Percentiles rank a stretch among this genome's conserved stretches.
These are phyloP conservation scores for Psylliodes chrysocephalus DNA, from an alignment of 2,888 invertebrate genomes.

Conservation along the genomic window DNA sequence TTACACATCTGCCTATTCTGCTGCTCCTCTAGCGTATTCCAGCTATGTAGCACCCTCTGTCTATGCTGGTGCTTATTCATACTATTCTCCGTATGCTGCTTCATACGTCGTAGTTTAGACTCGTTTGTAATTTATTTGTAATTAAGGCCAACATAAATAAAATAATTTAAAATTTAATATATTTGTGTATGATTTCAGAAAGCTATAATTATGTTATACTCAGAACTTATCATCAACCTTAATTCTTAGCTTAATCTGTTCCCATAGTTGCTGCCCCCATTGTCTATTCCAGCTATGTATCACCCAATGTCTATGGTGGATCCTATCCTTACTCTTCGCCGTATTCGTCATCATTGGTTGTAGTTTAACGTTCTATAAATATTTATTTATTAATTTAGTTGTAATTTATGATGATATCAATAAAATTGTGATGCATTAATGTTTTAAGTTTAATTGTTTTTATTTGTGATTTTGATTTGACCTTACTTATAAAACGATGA, in stretches of 20 bases:
- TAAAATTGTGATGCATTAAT: too few relatives aligned
- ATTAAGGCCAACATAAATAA: not conserved
- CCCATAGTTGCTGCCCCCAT: too few relatives aligned
- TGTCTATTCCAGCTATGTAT: too few relatives aligned
- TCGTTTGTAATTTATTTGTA: constrained; percentile 1
- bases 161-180: too few relatives aligned
- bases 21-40: constrained; percentile 17
- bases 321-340: constrained; percentile 17
- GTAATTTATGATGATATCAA: not conserved
- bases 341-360: constrained; percentile 1
- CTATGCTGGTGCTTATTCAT: constrained; percentile 18
- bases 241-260: too few relatives aligned
- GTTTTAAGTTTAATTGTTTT: too few relatives aligned
- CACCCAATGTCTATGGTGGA: constrained; percentile 8
- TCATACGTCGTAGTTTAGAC: constrained; percentile 3
- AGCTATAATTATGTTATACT: too few relatives aligned
- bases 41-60: constrained; percentile 11
- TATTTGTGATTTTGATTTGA: too few relatives aligned
- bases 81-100: constrained; percentile 13
- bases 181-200: too few relatives aligned
- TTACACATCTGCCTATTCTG: constrained; percentile 18
- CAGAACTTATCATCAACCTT: too few relatives aligned
- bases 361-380: not conserved
- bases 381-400: constrained; percentile 2
- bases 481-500: too few relatives aligned